phyloP scores from a whole-genome alignment of 2,113 vertebrate genomes.

The Prunella himalayana region DNA sequence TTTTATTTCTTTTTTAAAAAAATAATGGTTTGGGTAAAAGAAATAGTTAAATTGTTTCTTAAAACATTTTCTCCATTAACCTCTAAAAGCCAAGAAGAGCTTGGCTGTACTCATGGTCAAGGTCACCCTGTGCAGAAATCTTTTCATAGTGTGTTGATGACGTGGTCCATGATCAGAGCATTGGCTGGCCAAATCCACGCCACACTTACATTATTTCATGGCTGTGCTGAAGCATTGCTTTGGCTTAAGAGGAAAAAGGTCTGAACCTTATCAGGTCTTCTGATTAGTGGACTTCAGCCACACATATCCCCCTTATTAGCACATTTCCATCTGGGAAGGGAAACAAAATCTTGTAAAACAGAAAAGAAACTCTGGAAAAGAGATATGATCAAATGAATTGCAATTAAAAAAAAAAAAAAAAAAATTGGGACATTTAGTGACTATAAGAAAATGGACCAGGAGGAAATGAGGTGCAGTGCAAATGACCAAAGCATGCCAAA shows the following conservation, averaged over 20 bases:
- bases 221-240: not conserved
- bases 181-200: not conserved
- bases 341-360: no score
- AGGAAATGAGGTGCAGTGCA: no score
- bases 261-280: not conserved
- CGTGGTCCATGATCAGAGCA: not conserved
- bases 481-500: no score
- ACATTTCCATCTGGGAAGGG: no score
- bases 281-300: not conserved
- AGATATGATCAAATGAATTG: no score
- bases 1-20: conserved; percentile 12
- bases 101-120: not conserved
- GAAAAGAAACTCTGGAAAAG: no score
- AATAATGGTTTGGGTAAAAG: not conserved
- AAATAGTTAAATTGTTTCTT: not conserved
- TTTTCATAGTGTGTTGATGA: not conserved
- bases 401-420: no score
- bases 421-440: no score
- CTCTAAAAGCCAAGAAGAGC: not conserved
- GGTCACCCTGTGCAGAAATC: not conserved
- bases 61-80: not conserved
- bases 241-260: not conserved
- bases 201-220: not conserved
- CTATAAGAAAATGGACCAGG: no score
- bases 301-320: not conserved